Evolutionary conservation across 2,888 invertebrate genomes (phyloP), one percentile per base, ranked within the genome.

Genomic region (Sussaba pulchella): DNA sequence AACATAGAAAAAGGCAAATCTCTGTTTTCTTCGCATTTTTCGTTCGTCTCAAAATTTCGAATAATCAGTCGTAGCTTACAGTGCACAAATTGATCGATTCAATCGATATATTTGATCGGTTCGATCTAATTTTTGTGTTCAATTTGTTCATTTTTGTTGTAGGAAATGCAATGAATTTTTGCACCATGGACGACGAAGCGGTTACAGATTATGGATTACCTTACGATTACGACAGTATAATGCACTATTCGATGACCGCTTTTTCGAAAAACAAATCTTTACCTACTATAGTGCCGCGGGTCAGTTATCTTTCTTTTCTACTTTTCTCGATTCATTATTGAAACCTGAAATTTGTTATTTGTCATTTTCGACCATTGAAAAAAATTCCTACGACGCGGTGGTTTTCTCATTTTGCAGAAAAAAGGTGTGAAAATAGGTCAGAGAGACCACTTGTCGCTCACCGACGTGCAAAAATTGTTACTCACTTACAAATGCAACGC

Each of bases 181-280:
- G 36, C 19, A 52, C 78, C 0, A n/a, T 83, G 72, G 26, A 70
- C 1, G 14, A 52, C 0, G 36, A 19, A 24, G 6, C 24, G 10
- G 82, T 73, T 3, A 77, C 73, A 39, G 79, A 41, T 45, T 74
- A 81, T 43, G 83, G 78, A 52, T 59, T 84, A 12, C 82, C 84
- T 0, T 84, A 84, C 73, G 83, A 84, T 39, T 84, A 82, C 50
- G 80, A 83, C 41, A 83, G 83, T 61, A 71, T 84, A 19, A 84
- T 83, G 83, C 84, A 84, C 61, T 84, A 83, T 54, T 78, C 84
- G 47, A 80, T 78, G 83, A 83, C 82, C 1, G 80, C 82, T 2
- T 83, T 80, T 71, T 77, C 84, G 0, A 82, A 77, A 67, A 47
- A 70, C 36, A 70, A 39, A 67, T 67, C 82, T 0, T 0, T 52